Evolutionary conservation across 2,888 invertebrate species (phyloP), one percentile per base, ranked within the genome.

Genomic region (Drosophila borborema): DNA sequence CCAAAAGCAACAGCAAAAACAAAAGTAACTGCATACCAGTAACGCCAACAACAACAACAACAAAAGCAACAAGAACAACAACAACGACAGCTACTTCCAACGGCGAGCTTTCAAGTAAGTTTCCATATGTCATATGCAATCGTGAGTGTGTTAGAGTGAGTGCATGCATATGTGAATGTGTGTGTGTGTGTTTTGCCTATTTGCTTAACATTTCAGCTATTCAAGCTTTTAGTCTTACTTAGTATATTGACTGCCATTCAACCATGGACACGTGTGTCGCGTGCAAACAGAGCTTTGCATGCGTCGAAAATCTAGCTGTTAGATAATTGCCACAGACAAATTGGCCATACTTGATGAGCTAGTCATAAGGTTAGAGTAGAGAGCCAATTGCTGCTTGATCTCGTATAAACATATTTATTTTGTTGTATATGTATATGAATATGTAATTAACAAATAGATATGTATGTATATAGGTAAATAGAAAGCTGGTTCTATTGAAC

Each of bases 261-360:
- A 70, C 66, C 73, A 60, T 61, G 53, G 79, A 55, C 86, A 82
- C 81, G 83, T 83, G 86, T 70, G 60, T 66, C 55, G 62, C 64
- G 49, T 76, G 81, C 70, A 75, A 76, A 74, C 68, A 76, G 53
- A 72, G 67, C 72, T 68, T 69, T 64, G 46, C 12, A 60, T 49
- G 60, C 49, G 40, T 14, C 48, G 23, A 41, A 46, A 20, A 36
- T 58, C 51, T 43, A 31, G 48, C 23, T 36, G 20, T 23, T 34
- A 49, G 58, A 38, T 49, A 60, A 40, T 40, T 40, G 31, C n/a
- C 46, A 59, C 12, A 28, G 36, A 14, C 48, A 48, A 48, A 40
- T 40, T 38, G 14, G 14, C 48, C 18, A 40, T 40, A 60, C 20
- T 31, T 28, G 9, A 40, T 36, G 46, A n/a, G 23, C 10, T 46